Conservation (phyloP, 1,140 invertebrate genomes). For the Brachionus rubens region DNA sequence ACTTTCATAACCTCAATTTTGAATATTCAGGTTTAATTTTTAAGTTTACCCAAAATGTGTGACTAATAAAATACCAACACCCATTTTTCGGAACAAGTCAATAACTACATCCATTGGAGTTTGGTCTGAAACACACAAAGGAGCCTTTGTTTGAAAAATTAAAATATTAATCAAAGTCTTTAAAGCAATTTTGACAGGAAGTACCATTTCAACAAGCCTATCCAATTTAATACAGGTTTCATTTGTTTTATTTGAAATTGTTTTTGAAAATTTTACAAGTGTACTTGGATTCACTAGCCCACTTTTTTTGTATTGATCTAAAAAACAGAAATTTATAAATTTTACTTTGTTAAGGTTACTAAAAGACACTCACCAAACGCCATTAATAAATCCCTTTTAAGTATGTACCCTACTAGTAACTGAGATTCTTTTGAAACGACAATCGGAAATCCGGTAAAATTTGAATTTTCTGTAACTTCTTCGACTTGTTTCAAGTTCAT, state of each 20-base stretch:
- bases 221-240: slow-evolving; percentile 27
- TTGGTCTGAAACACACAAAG: slow-evolving; percentile 97
- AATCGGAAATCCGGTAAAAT: slow-evolving; percentile 97
- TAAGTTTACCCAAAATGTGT: slow-evolving; percentile 64
- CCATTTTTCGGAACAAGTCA: slow-evolving; percentile 98
- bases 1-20: too few species aligned
- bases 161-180: neutral
- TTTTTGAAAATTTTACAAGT: slow-evolving; percentile 34
- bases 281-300: neutral
- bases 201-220: slow-evolving; percentile 3
- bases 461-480: slow-evolving; percentile 82
- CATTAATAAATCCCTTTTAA: slow-evolving; percentile 26
- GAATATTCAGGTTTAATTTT: too few species aligned
- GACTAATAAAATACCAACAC: slow-evolving; percentile 89
- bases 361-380: slow-evolving; percentile 19
- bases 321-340: too few species aligned
- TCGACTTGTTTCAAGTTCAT: slow-evolving; percentile 62
- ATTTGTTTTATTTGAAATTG: slow-evolving; percentile 27
- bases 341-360: too few species aligned
- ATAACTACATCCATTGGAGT: slow-evolving; percentile 99
- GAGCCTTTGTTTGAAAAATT: slow-evolving; percentile 65
- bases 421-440: slow-evolving; percentile 80
- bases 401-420: slow-evolving; percentile 2
- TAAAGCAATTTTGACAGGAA: neutral
- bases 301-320: slow-evolving; percentile 27